A percentile compares a stretch with the other conserved stretches of the same genome.
Conservation (phyloP, 2,113 vertebrate genomes). For the Cyprinodon tularosa region DNA sequence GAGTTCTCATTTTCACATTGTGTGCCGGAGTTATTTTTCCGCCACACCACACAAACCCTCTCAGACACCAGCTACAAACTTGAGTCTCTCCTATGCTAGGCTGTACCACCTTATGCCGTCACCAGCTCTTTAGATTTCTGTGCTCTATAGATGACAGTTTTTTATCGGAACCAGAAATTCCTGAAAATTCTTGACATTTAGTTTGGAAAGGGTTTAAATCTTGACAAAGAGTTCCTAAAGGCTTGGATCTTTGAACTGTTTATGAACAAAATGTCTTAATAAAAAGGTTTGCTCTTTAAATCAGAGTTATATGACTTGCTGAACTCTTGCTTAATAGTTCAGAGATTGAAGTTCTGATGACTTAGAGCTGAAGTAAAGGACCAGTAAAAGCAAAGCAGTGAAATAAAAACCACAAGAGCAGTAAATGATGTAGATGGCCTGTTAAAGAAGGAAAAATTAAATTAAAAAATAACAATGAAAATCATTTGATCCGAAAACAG, state of each 20-base stretch:
- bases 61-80: neutral
- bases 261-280: neutral
- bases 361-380: too few relatives aligned
- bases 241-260: neutral
- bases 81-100: conserved; percentile 2
- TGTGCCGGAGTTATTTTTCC: conserved; percentile 15
- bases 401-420: too few relatives aligned
- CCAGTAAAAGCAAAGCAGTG: too few relatives aligned
- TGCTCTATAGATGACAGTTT: too few relatives aligned
- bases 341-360: too few relatives aligned
- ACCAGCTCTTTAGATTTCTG: neutral
- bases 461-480: too few relatives aligned
- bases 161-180: neutral
- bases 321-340: too few relatives aligned
- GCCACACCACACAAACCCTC: neutral
- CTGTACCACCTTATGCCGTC: conserved; percentile 12
- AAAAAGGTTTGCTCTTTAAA: neutral
- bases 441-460: too few relatives aligned
- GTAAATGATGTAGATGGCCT: too few relatives aligned
- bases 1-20: conserved; percentile 43
- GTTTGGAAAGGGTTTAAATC: neutral
- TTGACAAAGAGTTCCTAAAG: neutral
- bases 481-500: too few relatives aligned
- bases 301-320: neutral
- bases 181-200: neutral